Conservation (phyloP, 1,140 invertebrate genomes). For the Yoshiicerus persimilis region DNA sequence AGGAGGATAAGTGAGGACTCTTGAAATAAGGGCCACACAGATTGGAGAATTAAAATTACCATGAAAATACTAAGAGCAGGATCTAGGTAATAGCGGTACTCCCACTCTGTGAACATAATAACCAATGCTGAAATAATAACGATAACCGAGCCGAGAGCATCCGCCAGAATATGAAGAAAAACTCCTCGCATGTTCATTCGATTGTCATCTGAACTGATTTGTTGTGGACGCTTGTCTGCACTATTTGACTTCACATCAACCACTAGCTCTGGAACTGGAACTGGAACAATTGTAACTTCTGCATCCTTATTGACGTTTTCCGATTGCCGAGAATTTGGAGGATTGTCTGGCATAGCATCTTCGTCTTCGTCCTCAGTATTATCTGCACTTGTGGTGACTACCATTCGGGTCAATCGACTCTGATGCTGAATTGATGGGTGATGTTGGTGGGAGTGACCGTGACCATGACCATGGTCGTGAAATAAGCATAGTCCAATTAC, state of each 20-base stretch:
- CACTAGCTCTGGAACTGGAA: neutral
- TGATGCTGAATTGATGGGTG: constrained; percentile 58
- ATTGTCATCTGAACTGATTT: too few species aligned
- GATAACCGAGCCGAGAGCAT: constrained; percentile 89
- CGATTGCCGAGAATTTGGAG: neutral
- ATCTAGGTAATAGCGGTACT: constrained; percentile 81
- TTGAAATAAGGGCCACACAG: constrained; percentile 74
- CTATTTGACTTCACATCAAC: neutral
- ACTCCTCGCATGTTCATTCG: constrained; percentile 98
- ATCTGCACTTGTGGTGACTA: constrained; percentile 50
- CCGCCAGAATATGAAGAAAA: constrained; percentile 94
- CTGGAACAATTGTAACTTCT: neutral
- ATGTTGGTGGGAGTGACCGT: constrained; percentile 60
- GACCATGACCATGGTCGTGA: constrained; percentile 72
- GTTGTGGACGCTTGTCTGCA: constrained; percentile 64
- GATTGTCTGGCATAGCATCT: constrained; percentile 55
- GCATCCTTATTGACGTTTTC: neutral
- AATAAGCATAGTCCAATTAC: constrained; percentile 79
- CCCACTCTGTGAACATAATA: constrained; percentile 82
- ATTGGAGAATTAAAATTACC: constrained; percentile 75
- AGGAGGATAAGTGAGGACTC: constrained; percentile 86
- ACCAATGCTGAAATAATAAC: constrained; percentile 90
- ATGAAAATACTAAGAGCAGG: constrained; percentile 84
- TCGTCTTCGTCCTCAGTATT: constrained; percentile 76
- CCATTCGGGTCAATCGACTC: constrained; percentile 58